Conservation (phyloP, 2,113 vertebrate species). For the Sinocyclocheilus anophthalmus region DNA sequence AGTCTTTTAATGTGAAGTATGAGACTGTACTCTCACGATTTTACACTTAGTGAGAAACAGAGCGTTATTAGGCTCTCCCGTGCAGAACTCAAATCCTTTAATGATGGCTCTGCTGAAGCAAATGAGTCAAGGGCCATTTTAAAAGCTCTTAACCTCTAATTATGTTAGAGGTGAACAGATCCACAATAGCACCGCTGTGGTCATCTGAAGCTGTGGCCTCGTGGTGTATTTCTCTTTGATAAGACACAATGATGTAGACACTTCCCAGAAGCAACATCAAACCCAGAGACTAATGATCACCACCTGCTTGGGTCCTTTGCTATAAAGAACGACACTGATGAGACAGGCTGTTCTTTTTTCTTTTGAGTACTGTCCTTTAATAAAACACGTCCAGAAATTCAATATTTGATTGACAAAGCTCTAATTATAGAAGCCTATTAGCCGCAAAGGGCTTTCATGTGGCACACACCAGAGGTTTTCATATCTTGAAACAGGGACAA, state of each 20-base stretch:
- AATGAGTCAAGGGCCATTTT: too few relatives aligned
- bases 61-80: too few relatives aligned
- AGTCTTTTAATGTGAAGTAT: too few relatives aligned
- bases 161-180: conserved; percentile 28
- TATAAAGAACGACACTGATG: background rate
- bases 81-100: too few relatives aligned
- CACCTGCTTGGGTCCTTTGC: background rate
- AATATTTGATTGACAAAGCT: background rate
- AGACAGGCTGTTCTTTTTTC: background rate
- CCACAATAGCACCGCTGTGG: background rate
- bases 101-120: too few relatives aligned
- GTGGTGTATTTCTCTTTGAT: conserved; percentile 7
- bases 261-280: conserved; percentile 3
- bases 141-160: too few relatives aligned
- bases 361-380: background rate
- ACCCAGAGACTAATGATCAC: background rate
- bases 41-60: too few relatives aligned
- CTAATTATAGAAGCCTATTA: background rate
- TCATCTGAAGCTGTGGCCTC: background rate
- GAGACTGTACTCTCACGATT: too few relatives aligned
- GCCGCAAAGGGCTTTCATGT: background rate
- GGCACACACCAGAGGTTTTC: background rate
- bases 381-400: background rate
- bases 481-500: background rate
- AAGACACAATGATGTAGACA: conserved; percentile 4